These are phyloP conservation scores for Cathartes aura DNA, from an alignment of 2,113 vertebrate genomes.

Conservation along the genomic window DNA sequence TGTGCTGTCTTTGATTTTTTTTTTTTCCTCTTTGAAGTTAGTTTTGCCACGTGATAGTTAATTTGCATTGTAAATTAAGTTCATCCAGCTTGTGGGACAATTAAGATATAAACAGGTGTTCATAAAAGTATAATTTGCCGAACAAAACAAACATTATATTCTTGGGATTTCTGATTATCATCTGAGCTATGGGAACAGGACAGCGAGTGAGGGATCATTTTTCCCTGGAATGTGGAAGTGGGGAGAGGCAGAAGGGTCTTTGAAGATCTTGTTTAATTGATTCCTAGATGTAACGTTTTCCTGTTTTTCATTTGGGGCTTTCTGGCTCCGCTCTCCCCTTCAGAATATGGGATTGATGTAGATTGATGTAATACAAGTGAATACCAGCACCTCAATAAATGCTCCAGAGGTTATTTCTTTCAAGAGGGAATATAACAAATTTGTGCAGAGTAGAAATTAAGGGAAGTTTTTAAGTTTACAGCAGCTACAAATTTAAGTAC, in stretches of 20 bases:
- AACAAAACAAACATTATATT: slow-evolving; percentile 6
- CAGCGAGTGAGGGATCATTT: background rate
- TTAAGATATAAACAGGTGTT: slow-evolving; percentile 14
- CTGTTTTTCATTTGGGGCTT: slow-evolving; percentile 10
- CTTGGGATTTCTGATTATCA: slow-evolving; percentile 22
- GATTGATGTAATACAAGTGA: slow-evolving; percentile 30
- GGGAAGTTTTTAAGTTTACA: slow-evolving; percentile 43
- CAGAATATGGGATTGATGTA: background rate
- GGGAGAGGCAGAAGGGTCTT: background rate
- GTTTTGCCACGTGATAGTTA: background rate
- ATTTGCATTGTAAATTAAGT: background rate
- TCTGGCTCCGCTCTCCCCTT: slow-evolving; percentile 19
- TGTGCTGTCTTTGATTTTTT: background rate
- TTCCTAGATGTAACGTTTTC: slow-evolving; percentile 11
- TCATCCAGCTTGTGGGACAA: background rate
- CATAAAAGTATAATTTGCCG: slow-evolving; percentile 23
- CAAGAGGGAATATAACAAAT: slow-evolving; percentile 25
- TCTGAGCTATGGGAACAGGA: background rate
- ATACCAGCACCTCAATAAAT: slow-evolving; percentile 10
- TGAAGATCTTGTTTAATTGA: background rate
- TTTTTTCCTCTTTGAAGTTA: background rate
- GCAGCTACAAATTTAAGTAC: slow-evolving; percentile 36
- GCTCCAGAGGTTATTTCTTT: slow-evolving; percentile 41
- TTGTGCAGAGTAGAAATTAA: background rate
- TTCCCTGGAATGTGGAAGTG: background rate